phyloP scores from a whole-genome alignment of 2,888 invertebrate genomes.

The Ashinkailepas kermadecensis region DNA sequence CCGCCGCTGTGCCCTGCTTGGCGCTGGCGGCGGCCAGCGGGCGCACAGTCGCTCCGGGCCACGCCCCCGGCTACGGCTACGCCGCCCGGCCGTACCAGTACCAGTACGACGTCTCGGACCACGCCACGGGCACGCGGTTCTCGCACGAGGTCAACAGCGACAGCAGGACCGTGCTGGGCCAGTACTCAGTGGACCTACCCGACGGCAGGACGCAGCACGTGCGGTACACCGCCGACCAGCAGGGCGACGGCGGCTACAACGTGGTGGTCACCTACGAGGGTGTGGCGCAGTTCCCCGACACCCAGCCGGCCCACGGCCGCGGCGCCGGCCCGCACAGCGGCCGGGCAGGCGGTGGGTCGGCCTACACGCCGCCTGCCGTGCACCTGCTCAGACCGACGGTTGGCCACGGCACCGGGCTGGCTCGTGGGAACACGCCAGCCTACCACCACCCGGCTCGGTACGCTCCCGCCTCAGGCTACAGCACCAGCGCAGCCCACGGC shows the following conservation, averaged over 20 bases:
- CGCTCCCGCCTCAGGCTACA: neutral
- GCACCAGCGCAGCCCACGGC: neutral
- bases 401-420: neutral
- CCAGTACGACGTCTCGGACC: slow-evolving; percentile 30
- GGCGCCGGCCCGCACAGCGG: neutral
- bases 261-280: slow-evolving; percentile 33
- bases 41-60: neutral
- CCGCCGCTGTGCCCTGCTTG: neutral
- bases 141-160: slow-evolving; percentile 29
- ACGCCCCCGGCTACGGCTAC: slow-evolving; percentile 14
- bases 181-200: slow-evolving; percentile 32
- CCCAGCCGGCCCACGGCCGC: neutral
- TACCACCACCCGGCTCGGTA: neutral
- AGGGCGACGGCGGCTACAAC: slow-evolving; percentile 29
- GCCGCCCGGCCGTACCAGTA: slow-evolving; percentile 25
- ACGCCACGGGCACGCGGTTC: slow-evolving; percentile 28
- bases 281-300: slow-evolving; percentile 29
- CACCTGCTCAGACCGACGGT: neutral
- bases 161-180: slow-evolving; percentile 29
- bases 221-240: slow-evolving; percentile 28
- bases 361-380: neutral
- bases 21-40: neutral
- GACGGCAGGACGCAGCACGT: slow-evolving; percentile 32
- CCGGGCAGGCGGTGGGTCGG: neutral
- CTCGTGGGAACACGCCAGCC: neutral